A percentile compares a stretch with the other conserved stretches of the same genome.
Evolutionary conservation across 2,113 vertebrate genomes (phyloP).

Genomic region (Podilymbus podiceps): DNA sequence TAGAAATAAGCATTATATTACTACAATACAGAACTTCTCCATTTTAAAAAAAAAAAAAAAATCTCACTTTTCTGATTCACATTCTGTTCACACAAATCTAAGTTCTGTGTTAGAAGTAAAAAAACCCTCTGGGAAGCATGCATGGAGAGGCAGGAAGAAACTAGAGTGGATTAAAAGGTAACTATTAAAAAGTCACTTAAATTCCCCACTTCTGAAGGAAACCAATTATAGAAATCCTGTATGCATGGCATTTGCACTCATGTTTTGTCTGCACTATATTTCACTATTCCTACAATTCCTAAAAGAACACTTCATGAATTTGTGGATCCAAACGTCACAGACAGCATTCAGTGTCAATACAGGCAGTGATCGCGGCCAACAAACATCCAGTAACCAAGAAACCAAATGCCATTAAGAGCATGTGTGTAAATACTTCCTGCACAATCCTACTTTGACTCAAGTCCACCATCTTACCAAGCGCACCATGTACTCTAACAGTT

Average conservation of each 20-base stretch:
- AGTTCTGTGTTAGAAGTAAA: not conserved
- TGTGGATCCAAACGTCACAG: not conserved
- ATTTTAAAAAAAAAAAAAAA: too few species aligned
- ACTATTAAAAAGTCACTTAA: not conserved
- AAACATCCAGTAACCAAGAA: not conserved
- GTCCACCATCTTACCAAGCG: not conserved
- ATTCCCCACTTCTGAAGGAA: not conserved
- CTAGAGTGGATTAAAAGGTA: not conserved
- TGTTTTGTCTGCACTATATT: not conserved
- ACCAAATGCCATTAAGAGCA: not conserved
- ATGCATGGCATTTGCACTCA: not conserved
- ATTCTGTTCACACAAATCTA: not conserved
- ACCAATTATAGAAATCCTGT: not conserved
- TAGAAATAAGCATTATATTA: not conserved
- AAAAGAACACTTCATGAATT: not conserved
- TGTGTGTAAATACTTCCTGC: not conserved
- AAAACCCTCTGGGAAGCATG: not conserved
- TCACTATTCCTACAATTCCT: not conserved
- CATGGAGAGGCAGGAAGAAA: not conserved
- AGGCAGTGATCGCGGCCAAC: not conserved
- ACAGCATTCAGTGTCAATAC: not conserved
- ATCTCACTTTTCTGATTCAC: not conserved
- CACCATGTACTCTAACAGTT: not conserved
- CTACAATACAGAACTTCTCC: fast-evolving
- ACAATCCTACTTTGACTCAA: not conserved